Conservation (phyloP, 2,888 invertebrate species). For the Liodrosophila aerea region DNA sequence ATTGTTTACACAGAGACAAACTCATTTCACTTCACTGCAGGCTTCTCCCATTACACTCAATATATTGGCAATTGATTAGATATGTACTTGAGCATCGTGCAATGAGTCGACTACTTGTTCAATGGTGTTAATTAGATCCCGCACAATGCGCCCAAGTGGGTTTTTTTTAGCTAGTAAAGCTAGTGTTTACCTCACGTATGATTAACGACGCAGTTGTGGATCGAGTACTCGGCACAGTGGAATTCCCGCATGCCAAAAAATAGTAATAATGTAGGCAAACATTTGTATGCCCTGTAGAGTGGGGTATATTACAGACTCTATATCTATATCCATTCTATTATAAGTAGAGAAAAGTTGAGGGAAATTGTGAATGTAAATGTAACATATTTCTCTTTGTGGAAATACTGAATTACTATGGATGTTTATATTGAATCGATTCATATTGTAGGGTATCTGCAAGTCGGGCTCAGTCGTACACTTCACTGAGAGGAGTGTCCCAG, state of each 20-base stretch:
- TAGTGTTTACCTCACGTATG: constrained; percentile 5
- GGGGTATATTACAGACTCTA: too few species aligned
- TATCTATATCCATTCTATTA: too few species aligned
- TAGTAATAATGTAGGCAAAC: too few species aligned
- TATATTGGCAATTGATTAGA: not conserved
- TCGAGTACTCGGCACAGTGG: constrained; percentile 14
- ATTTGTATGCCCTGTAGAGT: too few species aligned
- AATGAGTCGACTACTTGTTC: constrained; percentile 17
- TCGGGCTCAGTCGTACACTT: constrained; percentile 24
- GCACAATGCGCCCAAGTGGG: constrained; percentile 26
- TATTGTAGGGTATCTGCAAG: too few species aligned
- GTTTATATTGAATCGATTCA: too few species aligned
- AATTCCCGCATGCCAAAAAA: constrained; percentile 34
- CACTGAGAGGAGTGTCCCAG: not conserved
- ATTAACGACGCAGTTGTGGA: constrained; percentile 22
- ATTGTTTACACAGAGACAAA: too few species aligned
- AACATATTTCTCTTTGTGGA: too few species aligned
- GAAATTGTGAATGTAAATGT: too few species aligned
- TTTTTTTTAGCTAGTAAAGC: not conserved
- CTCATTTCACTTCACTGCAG: too few species aligned
- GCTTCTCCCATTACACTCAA: constrained; percentile 1
- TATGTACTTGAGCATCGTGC: constrained; percentile 17
- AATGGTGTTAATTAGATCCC: constrained; percentile 31
- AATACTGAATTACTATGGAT: too few species aligned
- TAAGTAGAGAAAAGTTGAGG: too few species aligned